A percentile compares a stretch with the other conserved stretches of the same genome.
Evolutionary conservation across 1,140 invertebrate species (phyloP).

Genomic region (Bombus soroeensis): DNA sequence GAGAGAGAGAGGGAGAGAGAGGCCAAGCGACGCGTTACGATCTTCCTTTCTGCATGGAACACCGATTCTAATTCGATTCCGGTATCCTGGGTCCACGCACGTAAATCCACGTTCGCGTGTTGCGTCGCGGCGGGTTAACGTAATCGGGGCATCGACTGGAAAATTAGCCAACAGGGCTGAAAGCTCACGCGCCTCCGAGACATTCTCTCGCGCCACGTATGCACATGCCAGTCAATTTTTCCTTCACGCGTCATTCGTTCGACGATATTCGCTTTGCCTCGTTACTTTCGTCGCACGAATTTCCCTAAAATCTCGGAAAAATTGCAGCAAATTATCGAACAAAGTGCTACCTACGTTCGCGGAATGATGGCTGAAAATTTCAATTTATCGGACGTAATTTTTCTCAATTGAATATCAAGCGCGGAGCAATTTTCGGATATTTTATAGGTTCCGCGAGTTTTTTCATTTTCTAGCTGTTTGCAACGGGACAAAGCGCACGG

Average conservation of each 20-base stretch:
- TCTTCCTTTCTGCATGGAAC: constrained; percentile 34
- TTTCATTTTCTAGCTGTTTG: no score
- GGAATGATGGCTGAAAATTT: no score
- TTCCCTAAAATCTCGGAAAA: background rate
- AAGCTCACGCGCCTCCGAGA: constrained; percentile 35
- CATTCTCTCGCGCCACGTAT: background rate
- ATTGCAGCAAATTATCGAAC: background rate
- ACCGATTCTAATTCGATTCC: constrained; percentile 43
- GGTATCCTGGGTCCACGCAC: constrained; percentile 5
- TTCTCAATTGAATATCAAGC: no score
- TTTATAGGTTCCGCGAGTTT: no score
- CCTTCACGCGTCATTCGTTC: constrained; percentile 5
- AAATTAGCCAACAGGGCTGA: constrained; percentile 45
- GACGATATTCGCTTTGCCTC: background rate
- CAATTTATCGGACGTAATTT: no score
- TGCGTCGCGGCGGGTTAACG: constrained; percentile 41
- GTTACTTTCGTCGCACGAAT: background rate
- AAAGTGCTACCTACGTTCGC: no score
- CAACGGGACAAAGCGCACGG: no score
- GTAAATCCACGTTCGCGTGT: constrained; percentile 47
- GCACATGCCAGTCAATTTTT: background rate
- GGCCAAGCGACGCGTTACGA: background rate
- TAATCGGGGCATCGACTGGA: constrained; percentile 43
- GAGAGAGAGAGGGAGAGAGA: background rate
- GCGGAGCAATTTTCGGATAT: no score